phyloP scores from a whole-genome alignment of 37 sponge, comb jelly and placozoan species.

The Crambe crambe region DNA sequence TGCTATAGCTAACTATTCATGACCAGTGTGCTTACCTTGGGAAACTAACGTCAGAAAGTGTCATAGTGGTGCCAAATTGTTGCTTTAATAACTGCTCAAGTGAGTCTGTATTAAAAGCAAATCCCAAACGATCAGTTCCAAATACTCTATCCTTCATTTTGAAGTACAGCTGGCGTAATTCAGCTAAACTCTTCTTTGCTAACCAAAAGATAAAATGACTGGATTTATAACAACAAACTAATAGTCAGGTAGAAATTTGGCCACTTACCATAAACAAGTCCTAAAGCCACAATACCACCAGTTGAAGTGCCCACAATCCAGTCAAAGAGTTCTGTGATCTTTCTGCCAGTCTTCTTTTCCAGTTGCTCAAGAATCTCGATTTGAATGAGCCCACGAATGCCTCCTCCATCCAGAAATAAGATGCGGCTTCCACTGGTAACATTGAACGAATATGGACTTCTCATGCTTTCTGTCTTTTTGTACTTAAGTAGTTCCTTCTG shows the following conservation, averaged over 20 bases:
- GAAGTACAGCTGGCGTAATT: conserved; percentile 55
- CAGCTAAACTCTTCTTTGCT: conserved; percentile 16
- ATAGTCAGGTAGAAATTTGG: too few relatives aligned
- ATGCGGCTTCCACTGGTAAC: conserved; percentile 37
- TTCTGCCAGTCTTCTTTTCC: conserved; percentile 34
- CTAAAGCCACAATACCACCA: conserved; percentile 34
- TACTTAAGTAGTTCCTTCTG: conserved; percentile 35
- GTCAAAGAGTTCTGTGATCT: conserved; percentile 53
- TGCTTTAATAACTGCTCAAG: conserved; percentile 45
- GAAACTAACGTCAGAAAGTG: conserved; percentile 16
- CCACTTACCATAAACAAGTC: conserved; percentile 54
- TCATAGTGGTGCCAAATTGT: conserved; percentile 14
- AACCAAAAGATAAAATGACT: neutral
- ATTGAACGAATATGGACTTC: neutral
- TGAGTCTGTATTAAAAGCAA: conserved; percentile 39
- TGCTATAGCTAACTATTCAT: neutral
- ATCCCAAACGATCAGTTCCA: conserved; percentile 18
- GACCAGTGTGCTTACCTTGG: conserved; percentile 24
- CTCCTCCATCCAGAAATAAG: conserved; percentile 68
- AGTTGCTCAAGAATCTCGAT: conserved; percentile 45
- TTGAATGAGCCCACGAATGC: conserved; percentile 64
- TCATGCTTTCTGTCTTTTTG: neutral
- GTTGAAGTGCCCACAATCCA: conserved; percentile 55
- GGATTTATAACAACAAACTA: too few relatives aligned
- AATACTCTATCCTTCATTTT: conserved; percentile 67